phyloP scores from a whole-genome alignment of 2,888 invertebrate genomes.

The Chloroclysta siterata region DNA sequence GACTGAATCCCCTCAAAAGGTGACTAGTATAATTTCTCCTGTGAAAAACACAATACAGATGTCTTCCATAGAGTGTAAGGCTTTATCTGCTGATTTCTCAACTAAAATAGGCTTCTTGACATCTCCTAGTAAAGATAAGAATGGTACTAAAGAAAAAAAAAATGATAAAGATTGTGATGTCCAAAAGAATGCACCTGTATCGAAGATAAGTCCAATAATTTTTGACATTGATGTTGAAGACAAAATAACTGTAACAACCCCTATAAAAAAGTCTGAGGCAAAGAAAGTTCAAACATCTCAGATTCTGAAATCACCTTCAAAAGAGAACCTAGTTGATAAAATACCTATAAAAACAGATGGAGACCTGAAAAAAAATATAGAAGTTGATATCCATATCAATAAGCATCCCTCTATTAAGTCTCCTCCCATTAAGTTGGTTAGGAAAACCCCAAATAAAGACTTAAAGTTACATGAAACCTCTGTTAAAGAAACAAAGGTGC shows the following conservation, averaged over 20 bases:
- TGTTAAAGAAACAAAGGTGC: constrained; percentile 12
- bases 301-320: constrained; percentile 22
- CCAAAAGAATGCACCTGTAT: constrained; percentile 7
- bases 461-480: constrained; percentile 13
- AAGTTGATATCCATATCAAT: constrained; percentile 12
- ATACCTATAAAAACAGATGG: constrained; percentile 3
- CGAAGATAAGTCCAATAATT: constrained; percentile 10
- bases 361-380: constrained; percentile 11
- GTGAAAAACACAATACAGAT: constrained; percentile 11
- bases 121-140: constrained; percentile 23
- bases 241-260: constrained; percentile 23
- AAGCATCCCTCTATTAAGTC: constrained; percentile 25
- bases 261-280: constrained; percentile 23
- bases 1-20: constrained; percentile 38
- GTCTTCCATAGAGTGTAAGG: constrained; percentile 37
- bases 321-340: constrained; percentile 21
- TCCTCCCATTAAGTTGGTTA: constrained; percentile 25
- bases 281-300: constrained; percentile 17
- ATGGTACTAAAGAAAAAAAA: constrained; percentile 27
- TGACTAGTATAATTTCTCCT: constrained; percentile 16
- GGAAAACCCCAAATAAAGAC: constrained; percentile 25
- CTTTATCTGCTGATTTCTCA: constrained; percentile 53
- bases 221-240: constrained; percentile 33
- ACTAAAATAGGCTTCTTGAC: constrained; percentile 33
- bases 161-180: constrained; percentile 14